A percentile compares a stretch with the other conserved stretches of the same genome.
These are phyloP conservation scores for Drosophila bocki DNA, from an alignment of 1,140 invertebrate species.

Conservation along the genomic window DNA sequence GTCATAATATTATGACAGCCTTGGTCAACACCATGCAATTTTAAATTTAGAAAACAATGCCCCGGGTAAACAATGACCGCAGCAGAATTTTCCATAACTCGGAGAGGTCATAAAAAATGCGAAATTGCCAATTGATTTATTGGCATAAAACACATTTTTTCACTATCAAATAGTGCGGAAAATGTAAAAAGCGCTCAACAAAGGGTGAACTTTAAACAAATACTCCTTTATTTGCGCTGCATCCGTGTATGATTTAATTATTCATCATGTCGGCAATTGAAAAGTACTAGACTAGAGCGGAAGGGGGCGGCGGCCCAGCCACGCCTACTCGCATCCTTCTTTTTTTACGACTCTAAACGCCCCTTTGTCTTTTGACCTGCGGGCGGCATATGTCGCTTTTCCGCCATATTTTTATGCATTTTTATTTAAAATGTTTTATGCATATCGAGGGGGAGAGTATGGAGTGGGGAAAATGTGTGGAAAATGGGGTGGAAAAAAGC, in stretches of 20 bases:
- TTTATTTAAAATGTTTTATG: conserved; percentile 70
- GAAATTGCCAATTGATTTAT: conserved; percentile 73
- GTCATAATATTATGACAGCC: conserved; percentile 34
- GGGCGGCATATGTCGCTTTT: conserved; percentile 65
- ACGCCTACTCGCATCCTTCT: not conserved
- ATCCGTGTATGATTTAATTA: conserved; percentile 72
- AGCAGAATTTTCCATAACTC: conserved; percentile 20
- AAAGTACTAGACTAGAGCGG: conserved; percentile 10
- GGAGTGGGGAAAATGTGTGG: not conserved
- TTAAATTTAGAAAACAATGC: conserved; percentile 51
- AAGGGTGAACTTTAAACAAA: conserved; percentile 63
- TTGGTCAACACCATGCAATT: conserved; percentile 30
- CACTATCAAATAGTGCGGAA: conserved; percentile 73
- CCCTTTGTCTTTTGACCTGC: conserved; percentile 48
- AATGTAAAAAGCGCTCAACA: conserved; percentile 56
- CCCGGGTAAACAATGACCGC: conserved; percentile 23
- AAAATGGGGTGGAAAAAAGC: conserved; percentile 24
- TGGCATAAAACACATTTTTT: conserved; percentile 70
- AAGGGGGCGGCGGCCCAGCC: not conserved
- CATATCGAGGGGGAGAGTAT: conserved; percentile 15
- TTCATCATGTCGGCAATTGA: conserved; percentile 59
- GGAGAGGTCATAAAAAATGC: conserved; percentile 21
- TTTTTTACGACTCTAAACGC: conserved; percentile 56
- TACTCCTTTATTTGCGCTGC: conserved; percentile 36
- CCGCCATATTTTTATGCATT: conserved; percentile 62